phyloP scores from a whole-genome alignment of 2,113 vertebrate species.

The Misgurnus anguillicaudatus region DNA sequence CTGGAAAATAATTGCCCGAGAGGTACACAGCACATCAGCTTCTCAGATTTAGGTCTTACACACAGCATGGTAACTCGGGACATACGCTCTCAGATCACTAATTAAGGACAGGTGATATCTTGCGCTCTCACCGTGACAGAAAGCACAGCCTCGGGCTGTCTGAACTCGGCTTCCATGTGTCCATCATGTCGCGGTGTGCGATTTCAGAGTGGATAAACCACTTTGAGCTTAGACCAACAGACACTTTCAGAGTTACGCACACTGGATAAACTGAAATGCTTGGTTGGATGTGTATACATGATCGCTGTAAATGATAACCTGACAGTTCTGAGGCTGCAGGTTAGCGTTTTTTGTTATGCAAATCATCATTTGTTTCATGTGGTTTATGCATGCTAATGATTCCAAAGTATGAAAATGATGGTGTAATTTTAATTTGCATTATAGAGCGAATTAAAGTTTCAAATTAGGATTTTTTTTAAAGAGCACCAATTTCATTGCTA shows the following conservation, averaged over 20 bases:
- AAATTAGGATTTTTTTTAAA: no score
- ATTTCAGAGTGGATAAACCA: slow-evolving; percentile 42
- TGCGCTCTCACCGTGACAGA: slow-evolving; percentile 23
- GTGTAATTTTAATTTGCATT: not conserved
- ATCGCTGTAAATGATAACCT: not conserved
- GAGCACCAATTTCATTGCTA: no score
- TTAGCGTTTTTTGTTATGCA: not conserved
- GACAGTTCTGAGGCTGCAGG: no score
- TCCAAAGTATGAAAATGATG: not conserved
- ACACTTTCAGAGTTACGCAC: not conserved
- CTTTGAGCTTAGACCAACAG: not conserved
- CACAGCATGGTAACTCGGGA: not conserved
- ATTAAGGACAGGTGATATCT: slow-evolving; percentile 49
- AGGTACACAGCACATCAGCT: no score
- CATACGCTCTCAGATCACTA: slow-evolving; percentile 18
- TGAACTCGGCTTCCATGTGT: slow-evolving; percentile 18
- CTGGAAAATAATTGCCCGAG: no score
- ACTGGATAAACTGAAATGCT: not conserved
- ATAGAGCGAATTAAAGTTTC: not conserved
- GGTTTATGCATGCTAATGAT: not conserved
- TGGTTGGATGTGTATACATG: not conserved
- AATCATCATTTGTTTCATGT: not conserved
- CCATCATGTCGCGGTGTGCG: slow-evolving; percentile 41
- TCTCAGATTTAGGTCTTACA: no score
- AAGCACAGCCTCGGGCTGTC: slow-evolving; percentile 1